phyloP scores from a whole-genome alignment of 2,888 invertebrate genomes.

The Drosophila pseudotakahashii region DNA sequence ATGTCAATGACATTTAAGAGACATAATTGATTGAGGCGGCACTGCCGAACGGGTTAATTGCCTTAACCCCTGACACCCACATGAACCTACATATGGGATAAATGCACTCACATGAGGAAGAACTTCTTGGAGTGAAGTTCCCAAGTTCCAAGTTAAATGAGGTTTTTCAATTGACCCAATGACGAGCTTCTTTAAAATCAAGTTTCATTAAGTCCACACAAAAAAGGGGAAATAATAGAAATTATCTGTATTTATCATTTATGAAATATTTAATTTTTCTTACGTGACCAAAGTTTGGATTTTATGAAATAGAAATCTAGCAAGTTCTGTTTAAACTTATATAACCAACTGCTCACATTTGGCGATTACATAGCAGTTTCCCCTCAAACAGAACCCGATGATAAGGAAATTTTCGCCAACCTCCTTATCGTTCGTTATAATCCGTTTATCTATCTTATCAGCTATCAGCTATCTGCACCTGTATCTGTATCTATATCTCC shows the following conservation, averaged over 20 bases:
- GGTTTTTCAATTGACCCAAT: conserved; percentile 9
- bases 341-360: background rate
- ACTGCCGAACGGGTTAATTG: conserved; percentile 59
- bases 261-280: too few relatives aligned
- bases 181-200: background rate
- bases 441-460: conserved; percentile 24
- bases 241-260: too few relatives aligned
- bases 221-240: too few relatives aligned
- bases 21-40: conserved; percentile 35
- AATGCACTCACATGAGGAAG: background rate
- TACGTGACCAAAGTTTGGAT: too few relatives aligned
- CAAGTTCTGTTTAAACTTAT: background rate
- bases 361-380: conserved; percentile 10
- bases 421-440: conserved; percentile 29
- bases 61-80: conserved; percentile 59
- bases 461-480: conserved; percentile 34
- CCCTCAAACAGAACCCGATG: background rate
- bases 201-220: too few relatives aligned
- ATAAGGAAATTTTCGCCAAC: conserved; percentile 7
- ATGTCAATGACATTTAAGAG: conserved; percentile 38
- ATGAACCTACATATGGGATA: conserved; percentile 20
- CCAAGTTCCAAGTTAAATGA: background rate
- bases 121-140: background rate
- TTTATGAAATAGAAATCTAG: background rate
- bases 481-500: conserved; percentile 15